Conservation (phyloP, 1,140 invertebrate species). For the Neodiprion pinetum region DNA sequence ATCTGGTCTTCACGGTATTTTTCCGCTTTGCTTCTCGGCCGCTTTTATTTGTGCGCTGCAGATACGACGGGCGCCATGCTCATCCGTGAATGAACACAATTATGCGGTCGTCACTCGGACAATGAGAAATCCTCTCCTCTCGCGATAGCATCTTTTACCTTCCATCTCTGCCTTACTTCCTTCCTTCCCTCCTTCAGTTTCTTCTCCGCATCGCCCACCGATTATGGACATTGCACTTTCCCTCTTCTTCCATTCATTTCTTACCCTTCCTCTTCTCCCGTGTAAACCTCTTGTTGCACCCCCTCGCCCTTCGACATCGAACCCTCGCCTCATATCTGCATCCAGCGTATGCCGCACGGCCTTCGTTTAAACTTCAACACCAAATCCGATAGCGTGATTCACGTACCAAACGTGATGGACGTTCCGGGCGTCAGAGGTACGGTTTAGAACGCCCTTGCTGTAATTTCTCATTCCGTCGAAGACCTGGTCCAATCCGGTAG, state of each 20-base stretch:
- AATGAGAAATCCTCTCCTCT: constrained; percentile 5
- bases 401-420: neutral
- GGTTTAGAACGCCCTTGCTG: neutral
- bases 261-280: no score
- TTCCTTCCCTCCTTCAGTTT: neutral
- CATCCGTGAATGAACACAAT: constrained; percentile 5
- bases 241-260: neutral
- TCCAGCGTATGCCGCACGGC: neutral
- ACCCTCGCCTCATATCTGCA: neutral
- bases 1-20: neutral
- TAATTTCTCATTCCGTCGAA: neutral
- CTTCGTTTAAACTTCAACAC: neutral
- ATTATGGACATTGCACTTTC: neutral
- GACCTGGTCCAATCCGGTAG: neutral
- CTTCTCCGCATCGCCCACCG: neutral
- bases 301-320: neutral
- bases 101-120: neutral
- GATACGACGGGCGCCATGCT: neutral
- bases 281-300: neutral
- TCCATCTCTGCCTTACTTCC: neutral
- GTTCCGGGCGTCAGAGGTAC: neutral
- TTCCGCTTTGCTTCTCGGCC: neutral
- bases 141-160: constrained; percentile 1
- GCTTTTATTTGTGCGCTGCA: neutral
- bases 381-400: neutral